Conservation (phyloP, 2,888 invertebrate species). For the Nezara viridula region DNA sequence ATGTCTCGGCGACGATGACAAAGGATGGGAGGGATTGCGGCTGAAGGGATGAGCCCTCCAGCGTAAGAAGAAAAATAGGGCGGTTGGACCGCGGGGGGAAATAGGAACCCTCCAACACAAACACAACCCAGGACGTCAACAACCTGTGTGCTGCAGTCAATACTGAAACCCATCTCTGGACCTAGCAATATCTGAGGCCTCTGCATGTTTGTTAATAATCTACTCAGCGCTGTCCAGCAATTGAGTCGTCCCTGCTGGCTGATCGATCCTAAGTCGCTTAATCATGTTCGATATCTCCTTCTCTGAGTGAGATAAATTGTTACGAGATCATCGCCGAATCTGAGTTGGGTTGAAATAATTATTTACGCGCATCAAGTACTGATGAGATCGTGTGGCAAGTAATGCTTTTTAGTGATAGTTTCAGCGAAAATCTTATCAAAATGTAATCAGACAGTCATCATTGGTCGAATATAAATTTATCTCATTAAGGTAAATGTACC, state of each 20-base stretch:
- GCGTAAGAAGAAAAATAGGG: constrained; percentile 18
- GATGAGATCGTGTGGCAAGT: too few species aligned
- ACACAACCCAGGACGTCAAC: neutral
- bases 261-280: neutral
- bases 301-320: neutral
- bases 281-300: neutral
- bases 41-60: neutral
- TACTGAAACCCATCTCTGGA: neutral
- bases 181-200: neutral
- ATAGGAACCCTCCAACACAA: neutral
- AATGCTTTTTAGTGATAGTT: too few species aligned
- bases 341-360: too few species aligned
- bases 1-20: neutral
- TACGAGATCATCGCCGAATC: neutral
- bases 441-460: too few species aligned
- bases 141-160: neutral
- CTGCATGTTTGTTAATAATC: neutral
- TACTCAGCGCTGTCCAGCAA: neutral
- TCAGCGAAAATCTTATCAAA: too few species aligned
- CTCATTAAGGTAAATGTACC: too few species aligned
- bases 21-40: neutral
- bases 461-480: too few species aligned
- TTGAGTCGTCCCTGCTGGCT: neutral
- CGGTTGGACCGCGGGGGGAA: neutral
- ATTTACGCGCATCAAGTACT: too few species aligned